These are phyloP conservation scores for Zeugodacus cucurbitae DNA, from an alignment of 1,140 invertebrate species.

Conservation along the genomic window DNA sequence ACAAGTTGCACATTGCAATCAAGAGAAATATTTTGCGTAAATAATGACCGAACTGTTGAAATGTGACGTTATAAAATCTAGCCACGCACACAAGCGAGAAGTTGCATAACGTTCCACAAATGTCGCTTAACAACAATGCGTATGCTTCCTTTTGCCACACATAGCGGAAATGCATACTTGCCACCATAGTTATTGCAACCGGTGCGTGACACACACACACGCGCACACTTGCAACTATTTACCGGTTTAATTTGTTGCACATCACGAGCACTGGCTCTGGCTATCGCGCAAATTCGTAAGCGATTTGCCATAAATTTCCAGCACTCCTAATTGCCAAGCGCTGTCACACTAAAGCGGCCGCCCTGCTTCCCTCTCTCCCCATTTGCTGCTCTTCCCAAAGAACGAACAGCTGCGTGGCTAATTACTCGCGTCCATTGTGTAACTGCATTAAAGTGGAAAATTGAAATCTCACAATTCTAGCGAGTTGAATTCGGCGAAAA, in stretches of 20 bases:
- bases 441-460: background rate
- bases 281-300: background rate
- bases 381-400: too few species aligned
- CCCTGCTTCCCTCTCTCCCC: background rate
- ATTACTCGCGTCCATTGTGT: background rate
- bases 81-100: background rate
- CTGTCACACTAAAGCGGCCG: background rate
- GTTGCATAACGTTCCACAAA: background rate
- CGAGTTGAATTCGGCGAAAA: background rate
- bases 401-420: background rate
- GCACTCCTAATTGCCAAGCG: background rate
- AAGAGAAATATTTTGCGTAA: background rate
- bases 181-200: background rate
- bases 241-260: background rate
- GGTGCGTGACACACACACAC: background rate
- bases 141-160: background rate
- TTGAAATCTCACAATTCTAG: background rate
- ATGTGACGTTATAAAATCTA: background rate
- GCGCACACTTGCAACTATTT: background rate
- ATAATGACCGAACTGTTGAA: background rate
- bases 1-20: background rate
- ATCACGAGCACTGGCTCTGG: background rate
- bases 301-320: background rate
- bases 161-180: background rate
- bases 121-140: background rate